A percentile compares a stretch with the other conserved stretches of the same genome.
Conservation (phyloP, 2,797 vertebrate genomes). For the Zenarchopterus dispar region DNA sequence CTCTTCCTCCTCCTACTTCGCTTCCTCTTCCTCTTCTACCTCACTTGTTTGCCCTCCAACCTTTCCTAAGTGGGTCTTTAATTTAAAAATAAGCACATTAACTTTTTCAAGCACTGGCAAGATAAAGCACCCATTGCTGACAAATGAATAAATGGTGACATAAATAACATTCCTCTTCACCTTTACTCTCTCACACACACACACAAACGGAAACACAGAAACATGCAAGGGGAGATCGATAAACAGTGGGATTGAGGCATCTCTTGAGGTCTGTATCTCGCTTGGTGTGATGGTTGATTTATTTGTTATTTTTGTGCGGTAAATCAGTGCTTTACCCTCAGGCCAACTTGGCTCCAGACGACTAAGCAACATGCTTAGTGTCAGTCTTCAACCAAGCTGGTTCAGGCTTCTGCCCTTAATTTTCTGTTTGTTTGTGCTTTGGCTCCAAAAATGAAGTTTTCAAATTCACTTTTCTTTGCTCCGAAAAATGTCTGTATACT, state of each 20-base stretch:
- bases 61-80: slow-evolving; percentile 80
- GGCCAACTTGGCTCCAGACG: slow-evolving; percentile 61
- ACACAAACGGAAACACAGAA: slow-evolving; percentile 34
- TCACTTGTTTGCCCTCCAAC: slow-evolving; percentile 69
- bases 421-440: slow-evolving; percentile 40
- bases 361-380: slow-evolving; percentile 66
- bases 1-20: slow-evolving; percentile 21
- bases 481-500: slow-evolving; percentile 15
- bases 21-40: slow-evolving; percentile 39
- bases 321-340: slow-evolving; percentile 73
- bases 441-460: slow-evolving; percentile 26
- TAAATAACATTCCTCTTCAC: slow-evolving; percentile 55
- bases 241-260: slow-evolving; percentile 77
- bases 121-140: slow-evolving; percentile 74
- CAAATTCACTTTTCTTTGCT: slow-evolving; percentile 31
- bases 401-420: slow-evolving; percentile 29
- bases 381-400: slow-evolving; percentile 43
- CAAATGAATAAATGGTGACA: slow-evolving; percentile 74
- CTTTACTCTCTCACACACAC: not conserved
- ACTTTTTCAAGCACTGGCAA: slow-evolving; percentile 72
- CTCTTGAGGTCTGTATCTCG: slow-evolving; percentile 79
- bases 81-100: slow-evolving; percentile 81
- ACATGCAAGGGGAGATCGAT: slow-evolving; percentile 65
- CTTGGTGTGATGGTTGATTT: slow-evolving; percentile 76
- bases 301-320: slow-evolving; percentile 74